Evolutionary conservation across 2,888 invertebrate species (phyloP).

Genomic region (Uloborus plumipes): DNA sequence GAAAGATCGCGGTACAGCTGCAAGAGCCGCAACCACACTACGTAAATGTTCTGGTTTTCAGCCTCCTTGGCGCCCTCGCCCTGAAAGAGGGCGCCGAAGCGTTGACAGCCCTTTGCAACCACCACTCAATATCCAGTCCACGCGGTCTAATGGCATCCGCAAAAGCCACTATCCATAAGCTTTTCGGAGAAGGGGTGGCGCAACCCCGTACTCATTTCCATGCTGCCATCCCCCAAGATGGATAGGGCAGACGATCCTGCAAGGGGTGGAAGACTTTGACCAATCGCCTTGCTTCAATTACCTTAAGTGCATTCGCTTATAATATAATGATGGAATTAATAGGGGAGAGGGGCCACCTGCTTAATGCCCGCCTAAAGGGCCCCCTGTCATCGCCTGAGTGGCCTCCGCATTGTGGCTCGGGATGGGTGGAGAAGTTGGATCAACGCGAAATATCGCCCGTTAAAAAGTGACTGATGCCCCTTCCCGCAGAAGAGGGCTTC

Average conservation of each 20-base stretch:
- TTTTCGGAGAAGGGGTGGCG: too few relatives aligned
- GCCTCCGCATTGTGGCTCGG: background rate
- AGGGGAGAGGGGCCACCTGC: conserved; percentile 59
- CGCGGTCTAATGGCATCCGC: conserved; percentile 45
- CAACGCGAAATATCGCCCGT: too few relatives aligned
- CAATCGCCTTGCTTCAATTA: conserved; percentile 60
- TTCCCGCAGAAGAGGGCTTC: too few relatives aligned
- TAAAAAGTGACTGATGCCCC: too few relatives aligned
- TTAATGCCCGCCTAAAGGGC: conserved; percentile 44
- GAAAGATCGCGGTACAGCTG: background rate
- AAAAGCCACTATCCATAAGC: conserved; percentile 19
- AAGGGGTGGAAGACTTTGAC: conserved; percentile 36
- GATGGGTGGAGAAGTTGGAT: too few relatives aligned
- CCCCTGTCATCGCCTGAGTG: conserved; percentile 20
- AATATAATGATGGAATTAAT: conserved; percentile 65
- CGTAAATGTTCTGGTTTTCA: too few relatives aligned
- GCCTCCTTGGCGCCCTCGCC: too few relatives aligned
- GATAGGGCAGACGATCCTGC: conserved; percentile 30
- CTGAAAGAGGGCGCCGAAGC: too few relatives aligned
- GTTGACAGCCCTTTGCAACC: background rate
- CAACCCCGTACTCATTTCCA: conserved; percentile 15
- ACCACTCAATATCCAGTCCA: conserved; percentile 37
- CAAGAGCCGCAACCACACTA: background rate
- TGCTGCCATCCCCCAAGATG: conserved; percentile 33
- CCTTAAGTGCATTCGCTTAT: conserved; percentile 63